Base-by-base conservation (phyloP, 1,140 invertebrate genomes). In the Hesperophylax magnus region DNA sequence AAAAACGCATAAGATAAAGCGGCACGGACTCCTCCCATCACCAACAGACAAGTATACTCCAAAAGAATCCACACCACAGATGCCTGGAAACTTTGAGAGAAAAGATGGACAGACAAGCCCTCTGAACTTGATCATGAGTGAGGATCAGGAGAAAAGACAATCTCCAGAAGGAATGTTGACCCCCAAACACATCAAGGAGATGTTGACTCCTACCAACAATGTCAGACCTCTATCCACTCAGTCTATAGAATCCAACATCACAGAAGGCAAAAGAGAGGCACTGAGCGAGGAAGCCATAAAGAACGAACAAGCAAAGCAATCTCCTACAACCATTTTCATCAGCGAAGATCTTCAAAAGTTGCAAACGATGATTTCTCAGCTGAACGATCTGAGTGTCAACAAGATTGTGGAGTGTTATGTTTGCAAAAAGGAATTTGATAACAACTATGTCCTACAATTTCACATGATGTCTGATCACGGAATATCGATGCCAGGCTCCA, bases 321-420 rank as follows among this genome's bases (percentile, higher is more conserved):
- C 89, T 15, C 90, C 89, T 80, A 89, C 89, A 0, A 85, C 90
- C 3, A 89, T 90, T 75, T 82, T 90, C 31, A 90, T 90, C 71
- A 88, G 91, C 31, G 90, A 91, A 72, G 90, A 92, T 72, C 88
- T 98, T 6, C 94, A 96, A 83, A 97, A 97, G 86, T 88, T 98
- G 20, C 96, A 98, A 87, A 95, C 95, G 0, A 98, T 98, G 97
- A 95, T 98, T 82, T 91, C 96, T 67, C 96, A 98, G 87, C 87
- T 98, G 65, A 97, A 97, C 86, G 94, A 94, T 76, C 88, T 95
- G 39, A 93, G 95, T 81, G 91, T 86, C 87, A 93, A 91, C 86
- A 90, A 90, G 3, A 87, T 92, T 0, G 86, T 90, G 2, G 91
- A 90, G 6, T 94, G 93, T 82, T 89, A 86, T 54, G 85, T 92